Base-by-base conservation (phyloP, 2,113 vertebrate species). In the Mustelus asterias region DNA sequence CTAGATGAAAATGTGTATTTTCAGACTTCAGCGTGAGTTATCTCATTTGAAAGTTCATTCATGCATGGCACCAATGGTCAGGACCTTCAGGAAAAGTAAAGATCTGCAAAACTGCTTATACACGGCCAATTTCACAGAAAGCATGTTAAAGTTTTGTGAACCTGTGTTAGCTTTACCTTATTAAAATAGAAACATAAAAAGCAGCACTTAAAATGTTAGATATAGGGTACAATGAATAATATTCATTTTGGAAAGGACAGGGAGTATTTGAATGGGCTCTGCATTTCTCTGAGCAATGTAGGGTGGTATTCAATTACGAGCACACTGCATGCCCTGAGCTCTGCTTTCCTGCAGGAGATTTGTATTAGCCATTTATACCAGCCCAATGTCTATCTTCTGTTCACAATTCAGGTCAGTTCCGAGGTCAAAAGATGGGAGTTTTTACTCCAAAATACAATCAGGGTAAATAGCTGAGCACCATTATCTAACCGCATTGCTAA, bases 351-450 rank as follows among this genome's bases (percentile, higher is more conserved):
- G 24, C 67, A 95, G 94, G 69, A 72, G 69, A 72, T 33, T 95
- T 72, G 69, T 33, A 95, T 95, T 72, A 72, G 69, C 41, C 94
- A 95, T 54, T 95, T 95, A 72, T 72, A 72, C 94, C 67, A 72
- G 13, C 69, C 94, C 13, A 13, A 13, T 95, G 94, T 95, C 44
- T 26, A 95, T 72, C 69, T 72, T 3, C 94, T 95, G 9, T 72
- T 95, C 94, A 72, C 94, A 72, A 72, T 95, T 72, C 94, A 70
- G 94, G 94, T 95, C 94, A 95, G 26, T 18, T 72, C 69, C 29
- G 94, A 72, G 94, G 41, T 95, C 94, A 95, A 95, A 69, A 95
- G 94, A 67, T 95, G 94, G 41, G 94, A 72, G 94, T 48, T 95
- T 76, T 95, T 70, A 72, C 94, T 95, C 69, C 41, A 54, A 95